Evolutionary conservation across 2,113 vertebrate species (phyloP), one percentile per base, ranked within the genome.

Genomic region (Cyanoramphus novaezelandiae): DNA sequence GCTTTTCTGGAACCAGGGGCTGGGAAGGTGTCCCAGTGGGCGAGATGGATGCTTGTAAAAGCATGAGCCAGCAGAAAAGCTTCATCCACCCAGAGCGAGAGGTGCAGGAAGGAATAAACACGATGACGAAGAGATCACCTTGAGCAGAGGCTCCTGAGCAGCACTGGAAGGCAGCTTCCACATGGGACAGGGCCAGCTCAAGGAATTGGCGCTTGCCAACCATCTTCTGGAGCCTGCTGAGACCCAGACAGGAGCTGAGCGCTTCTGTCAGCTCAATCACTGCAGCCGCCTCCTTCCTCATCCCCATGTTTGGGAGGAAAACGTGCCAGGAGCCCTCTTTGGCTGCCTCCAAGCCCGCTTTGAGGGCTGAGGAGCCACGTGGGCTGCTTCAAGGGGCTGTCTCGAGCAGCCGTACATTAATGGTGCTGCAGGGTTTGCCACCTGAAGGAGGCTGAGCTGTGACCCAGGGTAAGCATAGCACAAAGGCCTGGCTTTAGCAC

Each of bases 41-140:
- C 9, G 50, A 86, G 60, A 75, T 9, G 17, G 86, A 17, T 39
- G 20, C 55, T 84, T 47, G 28, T 89, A 87, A 95, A 93, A 92
- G 64, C 13, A 68, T 3, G 16, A 82, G 81, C 86, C 91, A 96
- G 62, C 16, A 82, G 44, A 13, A 89, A 91, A 84, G 19, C 35
- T 88, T 47, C 65, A 84, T 52, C 35, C 50, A 89, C 29, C 15
- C 55, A 52, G 65, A 91, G 39, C 1, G 50, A 95, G 84, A 95
- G 25, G 47, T 72, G 27, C 52, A 69, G 80, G 69, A 90, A 70
- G 63, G 49, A 72, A 47, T 35, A 57, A 90, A 87, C 69, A 72
- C 18, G 31, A 37, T 4, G 10, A 44, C 59, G 63, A 76, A 68
- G 67, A 47, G 44, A 33, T 55, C 62, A 76, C 82, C 82, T 95